Base-by-base conservation (phyloP, 2,113 vertebrate species). In the Mastomys natalensis region DNA sequence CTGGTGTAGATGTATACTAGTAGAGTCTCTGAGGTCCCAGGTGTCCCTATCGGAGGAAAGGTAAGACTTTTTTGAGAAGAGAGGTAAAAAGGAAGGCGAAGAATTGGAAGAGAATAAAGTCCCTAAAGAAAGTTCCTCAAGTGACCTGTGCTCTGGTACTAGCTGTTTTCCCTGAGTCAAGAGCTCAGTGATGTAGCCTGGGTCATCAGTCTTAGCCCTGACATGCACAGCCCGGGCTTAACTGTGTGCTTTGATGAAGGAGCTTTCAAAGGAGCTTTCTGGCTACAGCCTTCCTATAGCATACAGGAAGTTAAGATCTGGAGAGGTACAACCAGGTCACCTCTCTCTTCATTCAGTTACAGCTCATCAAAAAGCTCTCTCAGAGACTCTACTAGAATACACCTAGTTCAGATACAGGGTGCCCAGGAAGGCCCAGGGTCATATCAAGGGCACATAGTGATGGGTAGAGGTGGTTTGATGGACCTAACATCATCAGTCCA, bases 241-340 rank as follows among this genome's bases (percentile, higher is more conserved):
- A 12, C 55, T 62, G 11, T 8, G 31, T 31, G 43, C 26, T 34
- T 1, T 4, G 60, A 66, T 6, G 6, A 68, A n/a, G 51, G 9
- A 29, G n/a, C 58, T 5, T 58, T 58, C 58, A 4, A 68, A n/a
- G 51, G 9, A 29, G n/a, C 58, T 5, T 58, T 58, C 58, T 58
- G 58, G 16, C 17, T 58, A 24, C 5, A 60, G 31, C 3, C 74
- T 85, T n/a, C 22, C 10, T 17, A 26, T 22, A 53, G 6, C 8
- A 15, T 16, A 17, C 2, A 31, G 31, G 45, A n/a, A 48, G 31
- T 9, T 19, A 48, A 73, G 37, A 26, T 1, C 2, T 24, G 13
- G 12, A 12, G 48, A 29, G 2, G 8, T 1, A 8, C 3, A 26
- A 15, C 22, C 21, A 24, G 4, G 3, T 34, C 3, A 16, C 40